phyloP scores from a whole-genome alignment of 2,888 invertebrate genomes.

The Xylophagus ater region DNA sequence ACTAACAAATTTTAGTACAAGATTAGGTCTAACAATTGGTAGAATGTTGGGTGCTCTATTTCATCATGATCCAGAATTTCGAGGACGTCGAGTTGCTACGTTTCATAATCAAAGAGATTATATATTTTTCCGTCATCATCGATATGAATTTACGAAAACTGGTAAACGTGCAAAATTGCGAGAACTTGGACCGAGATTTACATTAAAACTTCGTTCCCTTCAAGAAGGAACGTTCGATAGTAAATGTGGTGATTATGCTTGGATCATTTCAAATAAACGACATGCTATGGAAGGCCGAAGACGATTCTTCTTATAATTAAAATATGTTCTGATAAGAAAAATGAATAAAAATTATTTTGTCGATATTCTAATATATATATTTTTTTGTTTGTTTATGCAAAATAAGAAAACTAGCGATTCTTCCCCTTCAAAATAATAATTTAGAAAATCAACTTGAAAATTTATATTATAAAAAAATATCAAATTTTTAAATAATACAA shows the following conservation, averaged over 20 bases:
- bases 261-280: constrained; percentile 81
- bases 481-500: too few species aligned
- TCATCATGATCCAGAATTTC: constrained; percentile 92
- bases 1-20: constrained; percentile 89
- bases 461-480: too few species aligned
- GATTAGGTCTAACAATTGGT: constrained; percentile 80
- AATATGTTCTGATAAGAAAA: too few species aligned
- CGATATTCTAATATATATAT: too few species aligned
- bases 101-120: constrained; percentile 99
- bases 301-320: constrained; percentile 88
- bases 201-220: constrained; percentile 78
- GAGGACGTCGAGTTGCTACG: constrained; percentile 84
- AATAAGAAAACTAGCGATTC: too few species aligned
- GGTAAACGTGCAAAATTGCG: constrained; percentile 62
- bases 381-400: too few species aligned
- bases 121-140: constrained; percentile 96
- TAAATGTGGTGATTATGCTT: constrained; percentile 93
- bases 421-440: too few species aligned
- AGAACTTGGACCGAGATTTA: constrained; percentile 96
- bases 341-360: too few species aligned
- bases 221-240: constrained; percentile 97
- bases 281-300: constrained; percentile 91
- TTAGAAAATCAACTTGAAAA: too few species aligned
- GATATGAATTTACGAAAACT: constrained; percentile 84
- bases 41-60: constrained; percentile 90